Base-by-base conservation (phyloP, 64 coral and sea anemone species). In the Stichodactyla mertensii region DNA sequence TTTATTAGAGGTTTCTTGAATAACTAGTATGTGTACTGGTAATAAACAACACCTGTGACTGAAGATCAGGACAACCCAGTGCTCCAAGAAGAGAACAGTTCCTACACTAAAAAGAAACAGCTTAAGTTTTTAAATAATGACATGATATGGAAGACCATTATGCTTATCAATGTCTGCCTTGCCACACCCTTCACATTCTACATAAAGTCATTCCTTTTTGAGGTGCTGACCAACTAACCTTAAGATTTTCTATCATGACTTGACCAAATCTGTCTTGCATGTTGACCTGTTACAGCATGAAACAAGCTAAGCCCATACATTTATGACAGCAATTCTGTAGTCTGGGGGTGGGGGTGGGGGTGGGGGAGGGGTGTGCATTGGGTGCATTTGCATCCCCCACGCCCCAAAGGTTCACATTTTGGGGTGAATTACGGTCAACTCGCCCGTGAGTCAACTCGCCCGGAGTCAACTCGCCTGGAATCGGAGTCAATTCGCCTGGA, bases 231-330 rank as follows among this genome's bases (percentile, higher is more conserved):
- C n/a, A 74, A 19, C 69, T 74, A 92, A 98, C 95, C 85, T 92
- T 98, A 14, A 98, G 92, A 78, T 98, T 98, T 13, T 92, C 85
- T 16, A 98, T 94, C 95, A 98, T 98, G 27, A 98, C 87, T 66
- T 98, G 92, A 79, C 95, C 95, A 98, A 98, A 98, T 62, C 92
- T 91, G 89, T 98, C 87, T 61, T 98, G 92, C 89, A 98, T 94
- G 71, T 98, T 94, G 4, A 95, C 93, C 93, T 95, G 62, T 58
- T 58, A 58, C 12, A 70, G 82, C 16, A 86, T 52, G 10, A 81
- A 66, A 53, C 27, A 58, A 77, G 64, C 59, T 11, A 64, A 15
- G 78, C 1, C 78, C 7, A 83, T 23, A 80, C 15, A 51, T 6
- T 3, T 71, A 8, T 20, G 23, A 23, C 66, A 71, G n/a, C 66